Percentiles rank a stretch among this genome's conserved stretches.
phyloP scores from a whole-genome alignment of 1,140 invertebrate genomes.

The Goniozus legneri region DNA sequence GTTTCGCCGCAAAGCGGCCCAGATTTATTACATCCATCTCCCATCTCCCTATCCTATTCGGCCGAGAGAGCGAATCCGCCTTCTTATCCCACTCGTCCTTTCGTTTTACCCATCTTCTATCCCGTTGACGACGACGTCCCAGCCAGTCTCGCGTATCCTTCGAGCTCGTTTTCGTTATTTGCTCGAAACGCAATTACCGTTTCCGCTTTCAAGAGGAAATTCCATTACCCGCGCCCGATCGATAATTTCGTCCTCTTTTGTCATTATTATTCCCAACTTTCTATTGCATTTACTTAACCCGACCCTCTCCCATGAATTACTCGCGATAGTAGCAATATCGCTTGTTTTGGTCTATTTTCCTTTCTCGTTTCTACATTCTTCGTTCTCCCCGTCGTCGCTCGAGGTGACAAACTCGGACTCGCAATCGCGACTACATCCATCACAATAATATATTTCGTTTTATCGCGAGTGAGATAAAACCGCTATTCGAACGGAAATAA shows the following conservation, averaged over 20 bases:
- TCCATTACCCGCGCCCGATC: neutral
- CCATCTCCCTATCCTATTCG: neutral
- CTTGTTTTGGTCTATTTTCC: too few relatives aligned
- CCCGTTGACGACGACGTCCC: constrained; percentile 2
- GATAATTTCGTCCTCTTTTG: neutral
- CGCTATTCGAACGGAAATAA: too few relatives aligned
- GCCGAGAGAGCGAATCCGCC: neutral
- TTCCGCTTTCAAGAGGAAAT: neutral
- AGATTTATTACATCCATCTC: neutral
- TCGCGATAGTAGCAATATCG: too few relatives aligned
- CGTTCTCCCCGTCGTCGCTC: too few relatives aligned
- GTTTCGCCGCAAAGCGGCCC: neutral
- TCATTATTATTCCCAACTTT: neutral
- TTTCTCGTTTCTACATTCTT: too few relatives aligned
- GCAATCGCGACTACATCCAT: too few relatives aligned
- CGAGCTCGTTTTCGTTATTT: constrained; percentile 8
- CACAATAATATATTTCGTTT: too few relatives aligned
- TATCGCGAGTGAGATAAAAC: too few relatives aligned
- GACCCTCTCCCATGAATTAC: too few relatives aligned
- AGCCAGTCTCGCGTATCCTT: neutral
- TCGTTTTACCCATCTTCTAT: constrained; percentile 3
- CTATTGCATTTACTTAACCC: neutral
- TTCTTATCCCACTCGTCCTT: constrained; percentile 8
- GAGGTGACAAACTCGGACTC: too few relatives aligned
- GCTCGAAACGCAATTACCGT: constrained; percentile 4